Base-by-base conservation (phyloP, 2,888 invertebrate species). In the Leucophora obtusa region DNA sequence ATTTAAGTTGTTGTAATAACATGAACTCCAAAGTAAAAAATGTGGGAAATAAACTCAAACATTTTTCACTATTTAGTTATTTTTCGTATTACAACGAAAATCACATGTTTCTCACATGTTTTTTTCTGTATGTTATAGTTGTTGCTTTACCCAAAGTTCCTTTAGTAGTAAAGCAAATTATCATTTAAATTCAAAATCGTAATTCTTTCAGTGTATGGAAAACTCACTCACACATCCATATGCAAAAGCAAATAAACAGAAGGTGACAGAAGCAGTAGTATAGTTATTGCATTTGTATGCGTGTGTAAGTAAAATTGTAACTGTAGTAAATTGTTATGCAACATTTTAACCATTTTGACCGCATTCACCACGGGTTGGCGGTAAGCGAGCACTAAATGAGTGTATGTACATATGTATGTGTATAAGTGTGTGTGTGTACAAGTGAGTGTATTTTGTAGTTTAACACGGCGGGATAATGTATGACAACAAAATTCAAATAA, bases 271-370 rank as follows among this genome's bases (percentile, higher is more conserved):
- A 60, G 51, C 53, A 33, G 59, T 69, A 69, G 38, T 56, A 11
- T 14, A n/a, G 7, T 35, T 59, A n/a, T 59, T 43, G 33, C 10
- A 21, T 70, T 24, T 69, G 59, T 63, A 51, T 73, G 43, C 14
- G 56, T 63, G 69, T 72, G 47, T 70, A 60, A 77, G 60, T 71
- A 60, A 62, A 54, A 24, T 58, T 78, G 68, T 73, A 74, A 82
- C 76, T 80, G 70, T 77, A 75, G 68, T 75, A 74, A 83, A 82
- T 82, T 77, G 82, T 56, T 80, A 66, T 82, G 72, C 81, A 82
- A 79, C 82, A 82, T 87, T 88, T 85, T 85, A 85, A 84, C 77
- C 86, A 85, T 87, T 85, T 86, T 85, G 84, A 87, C 87, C 88
- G 84, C 87, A 87, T 83, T 83, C 85, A 74, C 83, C 83, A 77